These are phyloP conservation scores for Dinomys branickii DNA, from an alignment of 2,113 vertebrate genomes.

Conservation along the genomic window DNA sequence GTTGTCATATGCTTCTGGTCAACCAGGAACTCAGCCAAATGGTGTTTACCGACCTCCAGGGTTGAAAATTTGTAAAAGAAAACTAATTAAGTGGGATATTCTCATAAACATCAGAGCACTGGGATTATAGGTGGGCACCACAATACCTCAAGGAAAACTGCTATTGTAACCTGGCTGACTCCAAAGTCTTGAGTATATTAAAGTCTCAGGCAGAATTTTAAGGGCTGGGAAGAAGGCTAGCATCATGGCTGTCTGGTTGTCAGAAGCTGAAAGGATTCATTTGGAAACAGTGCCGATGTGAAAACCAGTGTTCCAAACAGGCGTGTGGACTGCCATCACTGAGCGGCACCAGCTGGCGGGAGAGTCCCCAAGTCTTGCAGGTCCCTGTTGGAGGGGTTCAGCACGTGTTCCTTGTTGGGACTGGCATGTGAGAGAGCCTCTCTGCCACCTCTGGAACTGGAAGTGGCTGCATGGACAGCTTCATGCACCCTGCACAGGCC, in stretches of 20 bases:
- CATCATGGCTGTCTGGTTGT: fast-evolving
- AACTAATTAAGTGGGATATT: background rate
- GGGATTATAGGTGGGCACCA: background rate
- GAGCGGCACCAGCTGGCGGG: background rate
- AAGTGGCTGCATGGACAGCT: background rate
- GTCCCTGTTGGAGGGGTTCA: background rate
- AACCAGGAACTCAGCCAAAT: background rate
- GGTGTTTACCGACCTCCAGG: background rate
- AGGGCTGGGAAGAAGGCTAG: background rate
- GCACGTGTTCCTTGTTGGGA: background rate
- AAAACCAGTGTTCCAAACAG: background rate
- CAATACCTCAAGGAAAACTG: background rate
- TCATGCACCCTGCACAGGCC: background rate
- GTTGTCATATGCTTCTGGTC: background rate
- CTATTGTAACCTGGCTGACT: fast-evolving
- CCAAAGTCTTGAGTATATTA: too few species aligned
- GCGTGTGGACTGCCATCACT: too few species aligned
- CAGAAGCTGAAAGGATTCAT: background rate
- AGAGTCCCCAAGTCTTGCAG: background rate
- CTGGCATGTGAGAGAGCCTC: background rate
- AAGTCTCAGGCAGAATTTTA: background rate
- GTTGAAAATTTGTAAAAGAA: background rate
- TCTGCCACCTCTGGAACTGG: background rate
- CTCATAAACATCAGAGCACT: background rate
- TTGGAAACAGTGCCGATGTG: fast-evolving